Evolutionary conservation across 2,113 vertebrate species (phyloP).

Genomic region (Ageneiosus marmoratus): DNA sequence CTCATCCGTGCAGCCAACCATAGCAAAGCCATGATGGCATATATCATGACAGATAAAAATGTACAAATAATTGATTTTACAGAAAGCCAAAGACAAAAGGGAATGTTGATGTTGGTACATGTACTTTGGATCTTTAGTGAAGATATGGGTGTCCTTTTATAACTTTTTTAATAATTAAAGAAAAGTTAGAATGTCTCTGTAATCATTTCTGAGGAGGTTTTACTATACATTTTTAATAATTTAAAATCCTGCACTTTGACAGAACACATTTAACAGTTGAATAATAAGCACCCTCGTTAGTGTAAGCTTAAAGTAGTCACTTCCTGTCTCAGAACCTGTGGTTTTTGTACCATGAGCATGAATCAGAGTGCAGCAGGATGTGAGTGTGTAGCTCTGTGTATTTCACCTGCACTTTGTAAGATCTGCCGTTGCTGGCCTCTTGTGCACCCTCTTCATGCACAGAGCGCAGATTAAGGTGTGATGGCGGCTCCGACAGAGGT

Average conservation of each 20-base stretch:
- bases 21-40: no score
- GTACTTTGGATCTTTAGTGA: not conserved
- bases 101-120: not conserved
- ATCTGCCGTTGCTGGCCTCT: slow-evolving; percentile 26
- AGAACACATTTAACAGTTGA: not conserved
- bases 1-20: no score
- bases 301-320: slow-evolving; percentile 40
- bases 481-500: slow-evolving; percentile 48
- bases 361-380: slow-evolving; percentile 55
- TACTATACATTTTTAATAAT: not conserved
- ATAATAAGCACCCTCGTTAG: not conserved
- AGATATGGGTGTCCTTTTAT: not conserved
- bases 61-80: not conserved
- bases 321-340: slow-evolving; percentile 55
- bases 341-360: slow-evolving; percentile 51
- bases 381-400: slow-evolving; percentile 39
- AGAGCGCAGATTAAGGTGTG: slow-evolving; percentile 2
- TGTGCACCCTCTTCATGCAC: slow-evolving; percentile 23
- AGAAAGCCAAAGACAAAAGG: not conserved
- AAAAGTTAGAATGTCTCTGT: not conserved
- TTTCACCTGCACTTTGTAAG: slow-evolving; percentile 42
- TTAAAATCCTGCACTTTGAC: not conserved
- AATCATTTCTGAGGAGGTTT: not conserved
- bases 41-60: no score
- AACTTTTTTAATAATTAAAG: not conserved